phyloP scores from a whole-genome alignment of 1,140 invertebrate genomes.

The Lucilia sericata region DNA sequence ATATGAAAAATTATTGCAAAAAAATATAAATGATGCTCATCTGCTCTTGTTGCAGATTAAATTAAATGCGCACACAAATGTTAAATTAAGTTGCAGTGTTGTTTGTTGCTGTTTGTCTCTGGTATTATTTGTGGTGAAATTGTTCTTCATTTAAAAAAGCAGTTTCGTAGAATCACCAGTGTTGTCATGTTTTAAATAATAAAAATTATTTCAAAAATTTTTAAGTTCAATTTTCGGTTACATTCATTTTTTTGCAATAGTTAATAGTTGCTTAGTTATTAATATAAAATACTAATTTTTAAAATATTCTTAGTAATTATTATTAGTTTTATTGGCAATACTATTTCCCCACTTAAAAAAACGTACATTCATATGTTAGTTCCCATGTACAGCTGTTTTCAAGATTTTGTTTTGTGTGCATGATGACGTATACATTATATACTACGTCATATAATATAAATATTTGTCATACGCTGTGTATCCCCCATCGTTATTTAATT shows the following conservation, averaged over 20 bases:
- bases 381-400: neutral
- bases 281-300: neutral
- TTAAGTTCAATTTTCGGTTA: neutral
- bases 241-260: too few relatives aligned
- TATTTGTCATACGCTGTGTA: neutral
- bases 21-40: neutral
- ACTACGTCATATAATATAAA: neutral
- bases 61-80: conserved; percentile 10
- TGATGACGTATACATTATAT: neutral
- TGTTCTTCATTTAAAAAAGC: neutral
- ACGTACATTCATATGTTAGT: neutral
- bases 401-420: neutral
- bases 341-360: too few relatives aligned
- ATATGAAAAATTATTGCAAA: neutral
- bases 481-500: too few relatives aligned
- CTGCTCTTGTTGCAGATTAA: neutral
- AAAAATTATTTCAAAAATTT: neutral
- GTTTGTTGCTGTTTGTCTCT: neutral
- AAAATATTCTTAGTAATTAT: neutral
- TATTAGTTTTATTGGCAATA: neutral
- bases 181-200: neutral
- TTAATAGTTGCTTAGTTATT: too few relatives aligned
- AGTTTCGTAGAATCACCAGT: neutral
- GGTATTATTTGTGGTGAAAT: neutral
- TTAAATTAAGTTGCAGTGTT: neutral